phyloP scores from a whole-genome alignment of 2,113 vertebrate species.

The Pseudolaguvia tuberculata region DNA sequence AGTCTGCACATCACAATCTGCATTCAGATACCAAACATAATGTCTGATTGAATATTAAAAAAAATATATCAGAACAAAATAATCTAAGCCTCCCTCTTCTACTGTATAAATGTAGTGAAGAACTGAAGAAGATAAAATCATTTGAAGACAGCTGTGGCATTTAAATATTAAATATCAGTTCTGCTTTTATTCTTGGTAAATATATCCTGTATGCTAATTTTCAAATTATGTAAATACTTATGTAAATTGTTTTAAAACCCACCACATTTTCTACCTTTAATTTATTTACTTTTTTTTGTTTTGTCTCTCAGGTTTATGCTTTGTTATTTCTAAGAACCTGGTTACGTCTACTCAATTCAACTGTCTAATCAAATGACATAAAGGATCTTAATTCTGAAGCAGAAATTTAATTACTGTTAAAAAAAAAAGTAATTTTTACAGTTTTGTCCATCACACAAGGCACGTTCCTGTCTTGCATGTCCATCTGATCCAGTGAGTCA shows the following conservation, averaged over 20 bases:
- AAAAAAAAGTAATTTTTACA: slow-evolving; percentile 17
- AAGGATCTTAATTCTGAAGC: background rate
- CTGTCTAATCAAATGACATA: background rate
- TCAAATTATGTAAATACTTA: background rate
- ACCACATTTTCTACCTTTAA: background rate
- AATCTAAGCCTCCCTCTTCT: background rate
- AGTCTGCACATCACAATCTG: slow-evolving; percentile 46
- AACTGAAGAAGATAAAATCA: slow-evolving; percentile 26
- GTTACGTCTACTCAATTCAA: background rate
- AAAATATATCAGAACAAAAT: background rate
- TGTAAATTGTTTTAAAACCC: background rate
- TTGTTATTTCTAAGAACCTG: background rate
- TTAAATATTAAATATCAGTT: slow-evolving; percentile 32
- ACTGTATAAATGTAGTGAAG: slow-evolving; percentile 7
- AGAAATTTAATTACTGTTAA: too few relatives aligned
- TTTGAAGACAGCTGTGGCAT: slow-evolving; percentile 27
- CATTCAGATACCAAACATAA: slow-evolving; percentile 10
- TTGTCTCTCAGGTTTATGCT: background rate
- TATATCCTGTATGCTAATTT: slow-evolving; percentile 5
- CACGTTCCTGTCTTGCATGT: background rate
- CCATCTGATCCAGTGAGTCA: background rate
- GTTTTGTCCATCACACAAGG: slow-evolving; percentile 27
- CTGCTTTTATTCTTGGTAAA: slow-evolving; percentile 34
- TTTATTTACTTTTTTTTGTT: slow-evolving; percentile 4
- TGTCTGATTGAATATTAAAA: background rate